These are phyloP conservation scores for Pomatorhinus ruficollis DNA, from an alignment of 2,113 vertebrate species.

Conservation along the genomic window DNA sequence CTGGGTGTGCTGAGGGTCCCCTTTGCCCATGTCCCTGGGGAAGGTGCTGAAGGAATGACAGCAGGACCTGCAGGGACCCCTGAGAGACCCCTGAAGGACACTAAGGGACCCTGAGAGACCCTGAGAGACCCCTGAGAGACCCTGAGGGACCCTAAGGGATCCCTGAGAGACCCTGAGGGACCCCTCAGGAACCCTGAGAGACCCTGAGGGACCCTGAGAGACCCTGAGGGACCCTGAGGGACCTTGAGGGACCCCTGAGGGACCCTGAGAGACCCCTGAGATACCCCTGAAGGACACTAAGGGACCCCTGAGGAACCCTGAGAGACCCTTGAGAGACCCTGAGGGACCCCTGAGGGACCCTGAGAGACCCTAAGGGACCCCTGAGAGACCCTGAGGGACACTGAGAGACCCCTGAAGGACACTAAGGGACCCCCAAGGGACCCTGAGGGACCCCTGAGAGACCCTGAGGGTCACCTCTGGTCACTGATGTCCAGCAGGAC, in stretches of 20 bases:
- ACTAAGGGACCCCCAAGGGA: too few relatives aligned
- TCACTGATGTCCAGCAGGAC: neutral
- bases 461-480: neutral
- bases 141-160: neutral
- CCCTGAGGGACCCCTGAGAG: neutral
- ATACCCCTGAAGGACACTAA: too few relatives aligned
- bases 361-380: neutral
- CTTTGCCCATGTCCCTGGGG: too few relatives aligned
- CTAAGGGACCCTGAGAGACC: neutral
- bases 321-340: too few relatives aligned
- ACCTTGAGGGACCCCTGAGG: too few relatives aligned
- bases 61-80: neutral
- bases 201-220: neutral
- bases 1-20: neutral
- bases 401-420: too few relatives aligned
- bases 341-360: too few relatives aligned
- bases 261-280: neutral
- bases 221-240: neutral
- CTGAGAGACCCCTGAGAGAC: neutral
- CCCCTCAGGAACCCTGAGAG: neutral
- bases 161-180: neutral
- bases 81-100: too few relatives aligned
- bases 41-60: rapidly evolving
- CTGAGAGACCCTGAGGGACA: neutral
- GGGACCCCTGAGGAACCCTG: too few relatives aligned